These are phyloP conservation scores for Antedon mediterranea DNA, from an alignment of 53 echinoderm and acorn worm genomes.

Conservation along the genomic window DNA sequence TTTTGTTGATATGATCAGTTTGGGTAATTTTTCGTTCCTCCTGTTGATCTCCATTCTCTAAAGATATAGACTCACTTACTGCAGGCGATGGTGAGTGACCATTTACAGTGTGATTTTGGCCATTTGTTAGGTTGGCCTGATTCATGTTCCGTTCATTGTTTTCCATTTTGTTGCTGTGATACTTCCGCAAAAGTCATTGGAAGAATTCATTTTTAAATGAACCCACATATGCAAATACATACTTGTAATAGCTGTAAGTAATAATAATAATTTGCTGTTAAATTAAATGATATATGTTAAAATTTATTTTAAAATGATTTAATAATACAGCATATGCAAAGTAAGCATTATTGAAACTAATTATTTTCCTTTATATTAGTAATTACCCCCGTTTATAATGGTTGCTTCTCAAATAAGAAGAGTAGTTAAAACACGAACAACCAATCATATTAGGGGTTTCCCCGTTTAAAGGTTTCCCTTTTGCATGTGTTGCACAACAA, in stretches of 20 bases:
- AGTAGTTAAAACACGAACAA: neutral
- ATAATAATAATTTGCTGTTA: too few species aligned
- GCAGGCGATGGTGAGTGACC: neutral
- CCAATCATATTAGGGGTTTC: neutral
- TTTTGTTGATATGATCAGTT: conserved; percentile 74
- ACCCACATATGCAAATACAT: too few species aligned
- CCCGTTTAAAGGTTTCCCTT: too few species aligned
- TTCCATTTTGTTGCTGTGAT: neutral
- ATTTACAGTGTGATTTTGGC: neutral
- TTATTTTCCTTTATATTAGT: too few species aligned
- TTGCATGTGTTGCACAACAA: neutral
- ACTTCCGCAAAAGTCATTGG: neutral
- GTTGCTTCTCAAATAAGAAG: neutral
- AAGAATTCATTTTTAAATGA: too few species aligned
- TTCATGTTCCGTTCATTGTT: neutral
- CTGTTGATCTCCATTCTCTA: neutral
- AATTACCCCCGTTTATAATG: neutral
- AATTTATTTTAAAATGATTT: too few species aligned
- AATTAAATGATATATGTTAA: too few species aligned
- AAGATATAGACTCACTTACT: neutral
- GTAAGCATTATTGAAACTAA: too few species aligned
- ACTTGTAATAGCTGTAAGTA: too few species aligned
- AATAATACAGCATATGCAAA: too few species aligned
- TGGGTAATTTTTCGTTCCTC: conserved; percentile 37
- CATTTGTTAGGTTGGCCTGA: neutral